These are phyloP conservation scores for Saiga tatarica DNA, from an alignment of 2,113 vertebrate species.

Conservation along the genomic window DNA sequence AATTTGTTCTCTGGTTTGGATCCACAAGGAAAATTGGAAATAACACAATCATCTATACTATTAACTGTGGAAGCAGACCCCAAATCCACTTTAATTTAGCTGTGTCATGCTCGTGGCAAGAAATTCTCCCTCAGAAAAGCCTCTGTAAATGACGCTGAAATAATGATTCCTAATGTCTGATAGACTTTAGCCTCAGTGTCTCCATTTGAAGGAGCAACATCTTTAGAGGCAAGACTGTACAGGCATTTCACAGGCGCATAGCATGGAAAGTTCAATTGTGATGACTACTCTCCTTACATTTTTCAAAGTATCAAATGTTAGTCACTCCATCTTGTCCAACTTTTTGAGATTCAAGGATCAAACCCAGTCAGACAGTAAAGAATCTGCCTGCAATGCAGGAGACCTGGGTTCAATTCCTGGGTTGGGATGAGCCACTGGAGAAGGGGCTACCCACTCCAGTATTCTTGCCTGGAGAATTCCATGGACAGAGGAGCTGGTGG, in stretches of 20 bases:
- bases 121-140: not conserved
- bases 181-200: not conserved
- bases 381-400: not conserved
- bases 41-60: not conserved
- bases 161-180: not conserved
- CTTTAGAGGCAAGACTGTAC: not conserved
- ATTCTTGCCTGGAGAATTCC: not conserved
- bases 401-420: not conserved
- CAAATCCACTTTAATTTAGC: not conserved
- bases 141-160: not conserved
- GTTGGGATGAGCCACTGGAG: not conserved
- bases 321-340: not conserved
- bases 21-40: not conserved
- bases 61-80: not conserved
- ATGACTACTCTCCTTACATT: not conserved
- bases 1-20: not conserved
- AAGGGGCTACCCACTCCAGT: not conserved
- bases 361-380: not conserved
- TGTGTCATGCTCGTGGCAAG: not conserved
- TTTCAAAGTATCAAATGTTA: not conserved
- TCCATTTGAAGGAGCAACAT: not conserved
- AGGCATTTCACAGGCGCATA: accelerated
- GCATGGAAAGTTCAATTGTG: not conserved
- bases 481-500: not conserved
- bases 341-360: not conserved